phyloP scores from a whole-genome alignment of 2,113 vertebrate genomes.

The Charadrius vociferus region DNA sequence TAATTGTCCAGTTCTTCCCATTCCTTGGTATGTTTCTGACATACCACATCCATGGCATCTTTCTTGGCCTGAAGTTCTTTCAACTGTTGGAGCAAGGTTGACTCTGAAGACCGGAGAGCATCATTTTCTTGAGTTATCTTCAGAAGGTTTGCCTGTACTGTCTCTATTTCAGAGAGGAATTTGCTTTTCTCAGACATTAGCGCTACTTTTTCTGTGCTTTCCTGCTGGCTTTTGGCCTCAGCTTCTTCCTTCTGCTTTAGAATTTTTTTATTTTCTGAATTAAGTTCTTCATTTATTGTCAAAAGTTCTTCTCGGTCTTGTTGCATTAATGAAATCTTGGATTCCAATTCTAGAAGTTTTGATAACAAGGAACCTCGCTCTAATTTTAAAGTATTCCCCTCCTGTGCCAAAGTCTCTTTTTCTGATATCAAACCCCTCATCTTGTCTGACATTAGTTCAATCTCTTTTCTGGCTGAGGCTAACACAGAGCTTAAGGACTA shows the following conservation, averaged over 20 bases:
- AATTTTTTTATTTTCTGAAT: conserved; percentile 69
- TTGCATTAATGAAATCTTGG: conserved; percentile 73
- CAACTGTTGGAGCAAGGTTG: conserved; percentile 56
- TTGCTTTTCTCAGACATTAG: conserved; percentile 67
- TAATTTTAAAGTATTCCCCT: conserved; percentile 78
- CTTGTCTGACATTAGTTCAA: conserved; percentile 87
- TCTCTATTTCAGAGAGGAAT: conserved; percentile 70
- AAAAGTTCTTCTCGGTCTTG: conserved; percentile 73
- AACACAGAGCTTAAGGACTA: conserved; percentile 93
- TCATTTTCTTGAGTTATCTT: conserved; percentile 73
- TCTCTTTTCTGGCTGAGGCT: conserved; percentile 88
- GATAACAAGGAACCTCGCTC: conserved; percentile 81
- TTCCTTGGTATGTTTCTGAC: conserved; percentile 69
- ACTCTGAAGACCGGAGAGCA: conserved; percentile 60
- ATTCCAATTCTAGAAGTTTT: conserved; percentile 77
- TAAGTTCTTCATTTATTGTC: conserved; percentile 77
- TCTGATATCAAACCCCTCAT: conserved; percentile 86
- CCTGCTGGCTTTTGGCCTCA: conserved; percentile 63
- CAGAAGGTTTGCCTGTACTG: conserved; percentile 69
- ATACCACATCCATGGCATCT: conserved; percentile 45
- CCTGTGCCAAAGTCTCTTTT: conserved; percentile 82
- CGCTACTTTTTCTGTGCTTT: conserved; percentile 64
- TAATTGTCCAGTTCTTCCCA: conserved; percentile 63
- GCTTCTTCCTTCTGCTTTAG: conserved; percentile 75
- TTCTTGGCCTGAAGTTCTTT: conserved; percentile 75